These are phyloP conservation scores for Vollenhovia emeryi DNA, from an alignment of 1,140 invertebrate genomes.

Conservation along the genomic window DNA sequence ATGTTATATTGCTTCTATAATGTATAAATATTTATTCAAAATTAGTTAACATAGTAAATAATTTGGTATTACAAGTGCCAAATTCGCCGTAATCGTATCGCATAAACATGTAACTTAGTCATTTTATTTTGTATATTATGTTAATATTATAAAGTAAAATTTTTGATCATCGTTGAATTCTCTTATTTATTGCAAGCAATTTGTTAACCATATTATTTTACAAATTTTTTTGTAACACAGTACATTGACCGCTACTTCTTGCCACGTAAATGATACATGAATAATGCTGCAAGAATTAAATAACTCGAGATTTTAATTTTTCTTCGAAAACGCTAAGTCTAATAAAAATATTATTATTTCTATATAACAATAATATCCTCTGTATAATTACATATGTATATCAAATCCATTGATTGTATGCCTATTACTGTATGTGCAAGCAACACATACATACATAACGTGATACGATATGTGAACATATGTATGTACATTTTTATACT, in stretches of 20 bases:
- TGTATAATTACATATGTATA: slow-evolving; percentile 44
- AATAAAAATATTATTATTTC: slow-evolving; percentile 66
- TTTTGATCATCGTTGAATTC: slow-evolving; percentile 14
- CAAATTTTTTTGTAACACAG: background rate
- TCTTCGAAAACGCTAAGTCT: slow-evolving; percentile 33
- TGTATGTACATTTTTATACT: slow-evolving; percentile 35
- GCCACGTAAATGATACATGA: background rate
- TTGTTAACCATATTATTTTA: background rate
- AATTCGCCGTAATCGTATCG: slow-evolving; percentile 17
- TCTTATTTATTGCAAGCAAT: background rate
- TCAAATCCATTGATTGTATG: slow-evolving; percentile 7
- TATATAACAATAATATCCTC: slow-evolving; percentile 64
- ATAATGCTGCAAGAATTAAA: background rate
- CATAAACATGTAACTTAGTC: slow-evolving; percentile 46
- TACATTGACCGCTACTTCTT: background rate
- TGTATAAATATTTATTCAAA: slow-evolving; percentile 72
- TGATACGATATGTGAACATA: slow-evolving; percentile 10
- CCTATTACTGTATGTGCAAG: slow-evolving; percentile 56
- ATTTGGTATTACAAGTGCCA: slow-evolving; percentile 61
- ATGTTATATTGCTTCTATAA: slow-evolving; percentile 67
- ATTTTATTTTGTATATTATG: slow-evolving; percentile 72
- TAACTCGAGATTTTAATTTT: slow-evolving; percentile 37
- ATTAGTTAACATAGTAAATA: slow-evolving; percentile 43
- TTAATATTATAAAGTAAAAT: slow-evolving; percentile 60
- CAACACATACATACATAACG: background rate